A percentile compares a stretch with the other conserved stretches of the same genome.
These are phyloP conservation scores for Gouania willdenowi DNA, from an alignment of 2,797 vertebrate genomes.

Conservation along the genomic window DNA sequence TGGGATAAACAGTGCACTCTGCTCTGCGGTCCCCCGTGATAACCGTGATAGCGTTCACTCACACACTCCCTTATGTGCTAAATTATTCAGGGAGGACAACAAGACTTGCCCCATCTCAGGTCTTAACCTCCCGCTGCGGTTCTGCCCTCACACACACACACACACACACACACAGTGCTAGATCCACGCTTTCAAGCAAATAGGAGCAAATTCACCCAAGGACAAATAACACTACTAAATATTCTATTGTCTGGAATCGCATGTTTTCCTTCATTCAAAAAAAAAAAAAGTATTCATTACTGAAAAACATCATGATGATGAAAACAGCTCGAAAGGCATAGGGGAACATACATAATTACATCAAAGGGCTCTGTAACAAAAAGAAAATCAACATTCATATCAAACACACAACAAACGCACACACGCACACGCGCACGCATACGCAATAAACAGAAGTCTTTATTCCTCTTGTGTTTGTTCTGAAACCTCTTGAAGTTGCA, in stretches of 20 bases:
- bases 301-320: slow-evolving; percentile 60
- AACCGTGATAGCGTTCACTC: slow-evolving; percentile 24
- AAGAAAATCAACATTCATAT: slow-evolving; percentile 20
- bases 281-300: slow-evolving; percentile 57
- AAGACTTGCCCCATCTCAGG: slow-evolving; percentile 55
- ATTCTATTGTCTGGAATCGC: slow-evolving; percentile 54
- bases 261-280: slow-evolving; percentile 55
- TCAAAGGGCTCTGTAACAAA: slow-evolving; percentile 49
- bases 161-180: slow-evolving; percentile 3
- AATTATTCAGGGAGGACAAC: slow-evolving; percentile 71
- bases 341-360: slow-evolving; percentile 59
- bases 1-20: neutral
- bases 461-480: slow-evolving; percentile 26
- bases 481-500: slow-evolving; percentile 13
- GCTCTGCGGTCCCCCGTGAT: slow-evolving; percentile 12
- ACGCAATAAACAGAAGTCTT: slow-evolving; percentile 16
- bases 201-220: slow-evolving; percentile 39
- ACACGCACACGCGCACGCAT: no score
- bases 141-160: slow-evolving; percentile 16
- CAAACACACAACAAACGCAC: slow-evolving; percentile 17
- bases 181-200: slow-evolving; percentile 32
- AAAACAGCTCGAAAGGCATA: slow-evolving; percentile 53
- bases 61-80: slow-evolving; percentile 39
- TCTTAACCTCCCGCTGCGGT: slow-evolving; percentile 51
- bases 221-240: slow-evolving; percentile 51